phyloP scores from a whole-genome alignment of 2,113 vertebrate species.

The Vimba vimba region DNA sequence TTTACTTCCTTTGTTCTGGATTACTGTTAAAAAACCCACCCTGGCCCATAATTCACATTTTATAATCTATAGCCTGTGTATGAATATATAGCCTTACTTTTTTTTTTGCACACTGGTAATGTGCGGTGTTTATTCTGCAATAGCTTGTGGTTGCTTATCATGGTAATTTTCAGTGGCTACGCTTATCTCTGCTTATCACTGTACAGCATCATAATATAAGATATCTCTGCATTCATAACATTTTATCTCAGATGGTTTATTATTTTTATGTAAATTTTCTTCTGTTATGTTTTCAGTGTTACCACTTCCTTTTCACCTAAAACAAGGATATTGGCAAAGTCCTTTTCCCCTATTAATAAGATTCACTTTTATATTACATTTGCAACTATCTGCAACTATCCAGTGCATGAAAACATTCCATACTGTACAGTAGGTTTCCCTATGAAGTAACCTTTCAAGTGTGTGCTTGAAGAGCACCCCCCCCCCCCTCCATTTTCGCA shows the following conservation, averaged over 20 bases:
- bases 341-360: neutral
- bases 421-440: neutral
- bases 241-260: neutral
- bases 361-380: neutral
- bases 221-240: neutral
- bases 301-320: neutral
- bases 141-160: neutral
- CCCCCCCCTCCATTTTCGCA: no score
- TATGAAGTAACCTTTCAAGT: neutral
- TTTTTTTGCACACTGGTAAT: neutral
- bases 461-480: neutral
- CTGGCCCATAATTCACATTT: no score
- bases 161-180: neutral
- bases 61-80: neutral
- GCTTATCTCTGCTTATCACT: neutral
- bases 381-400: neutral
- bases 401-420: neutral
- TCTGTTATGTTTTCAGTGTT: neutral
- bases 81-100: neutral
- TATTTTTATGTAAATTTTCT: neutral
- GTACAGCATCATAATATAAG: neutral
- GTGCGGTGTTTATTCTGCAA: neutral
- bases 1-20: neutral
- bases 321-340: neutral
- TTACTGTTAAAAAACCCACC: no score